Evolutionary conservation across 2,113 vertebrate species (phyloP), one percentile per base, ranked within the genome.

Genomic region (Amblyornis subalaris): DNA sequence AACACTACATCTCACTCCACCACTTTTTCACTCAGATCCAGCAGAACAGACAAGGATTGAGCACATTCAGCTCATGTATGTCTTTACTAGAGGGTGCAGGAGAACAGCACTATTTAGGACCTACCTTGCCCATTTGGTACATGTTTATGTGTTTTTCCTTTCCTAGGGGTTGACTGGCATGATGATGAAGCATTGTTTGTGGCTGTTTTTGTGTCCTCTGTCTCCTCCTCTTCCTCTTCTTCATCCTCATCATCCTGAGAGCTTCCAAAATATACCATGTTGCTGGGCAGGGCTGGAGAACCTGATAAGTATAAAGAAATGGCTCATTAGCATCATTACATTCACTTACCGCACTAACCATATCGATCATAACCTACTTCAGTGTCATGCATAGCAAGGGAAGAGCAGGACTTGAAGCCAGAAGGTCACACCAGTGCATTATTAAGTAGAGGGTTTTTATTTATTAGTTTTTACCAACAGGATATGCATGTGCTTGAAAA

Each of bases 171-270:
- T 74, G 99, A 99, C 97, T 99, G 99, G 98, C 99, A 99, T 86
- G 99, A 99, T 66, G 98, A 98, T 95, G 98, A 98, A 95, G 98
- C 97, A 47, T 98, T 98, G 62, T 96, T 98, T 97, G 98, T 97
- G 94, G 97, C 93, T 96, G 97, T 85, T 97, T 98, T 98, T 96
- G 98, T 70, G 66, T 98, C 98, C 95, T 99, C 99, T 69, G 96
- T 96, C 91, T 98, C 98, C 85, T 98, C 98, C 28, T 98, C 98
- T 65, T 99, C 99, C 51, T 99, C 99, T 71, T 99, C 99, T 73
- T 99, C 98, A 42, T 99, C 99, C 82, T 99, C 99, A 76, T 99
- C 99, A 61, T 99, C 99, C 98, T 99, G 99, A 98, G 99, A 99
- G 97, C 99, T 99, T 97, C 99, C 99, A 22, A 99, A 99, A 98